A percentile compares a stretch with the other conserved stretches of the same genome.
phyloP scores from a whole-genome alignment of 1,140 invertebrate species.

The Tetramorium parvispinum region DNA sequence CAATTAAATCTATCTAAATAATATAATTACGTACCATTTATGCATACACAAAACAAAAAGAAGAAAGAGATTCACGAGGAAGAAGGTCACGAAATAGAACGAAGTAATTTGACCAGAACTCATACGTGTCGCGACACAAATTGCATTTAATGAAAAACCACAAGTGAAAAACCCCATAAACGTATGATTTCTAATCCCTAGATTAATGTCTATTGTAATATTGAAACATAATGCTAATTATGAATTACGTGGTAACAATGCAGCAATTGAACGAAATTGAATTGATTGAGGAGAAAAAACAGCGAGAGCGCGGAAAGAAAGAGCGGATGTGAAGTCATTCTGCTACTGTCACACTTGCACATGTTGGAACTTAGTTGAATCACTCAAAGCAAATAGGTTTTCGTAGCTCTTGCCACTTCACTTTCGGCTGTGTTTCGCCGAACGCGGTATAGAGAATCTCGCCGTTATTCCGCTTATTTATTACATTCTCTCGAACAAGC shows the following conservation, averaged over 20 bases:
- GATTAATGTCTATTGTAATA: conserved; percentile 68
- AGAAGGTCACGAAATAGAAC: background rate
- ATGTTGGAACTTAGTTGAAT: conserved; percentile 56
- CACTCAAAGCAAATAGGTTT: conserved; percentile 31
- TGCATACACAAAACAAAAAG: conserved; percentile 74
- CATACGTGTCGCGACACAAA: conserved; percentile 66
- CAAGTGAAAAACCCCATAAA: conserved; percentile 54
- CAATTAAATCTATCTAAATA: conserved; percentile 79
- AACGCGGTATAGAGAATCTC: conserved; percentile 44
- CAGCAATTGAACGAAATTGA: conserved; percentile 65
- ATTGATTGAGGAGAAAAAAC: conserved; percentile 65
- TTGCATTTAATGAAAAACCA: conserved; percentile 57
- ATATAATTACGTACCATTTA: conserved; percentile 80
- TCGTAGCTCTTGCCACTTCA: conserved; percentile 38
- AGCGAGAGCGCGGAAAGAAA: background rate
- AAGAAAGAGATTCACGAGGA: conserved; percentile 49
- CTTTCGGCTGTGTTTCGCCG: conserved; percentile 45
- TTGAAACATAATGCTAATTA: conserved; percentile 60
- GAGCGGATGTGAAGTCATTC: conserved; percentile 11
- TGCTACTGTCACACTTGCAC: conserved; percentile 56
- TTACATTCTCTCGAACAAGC: conserved; percentile 36
- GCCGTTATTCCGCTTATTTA: conserved; percentile 64
- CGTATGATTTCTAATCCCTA: conserved; percentile 72
- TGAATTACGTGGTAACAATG: conserved; percentile 72
- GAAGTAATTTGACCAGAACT: conserved; percentile 60